Evolutionary conservation across 2,888 invertebrate species (phyloP).

Genomic region (Lasioglossum marginatum): DNA sequence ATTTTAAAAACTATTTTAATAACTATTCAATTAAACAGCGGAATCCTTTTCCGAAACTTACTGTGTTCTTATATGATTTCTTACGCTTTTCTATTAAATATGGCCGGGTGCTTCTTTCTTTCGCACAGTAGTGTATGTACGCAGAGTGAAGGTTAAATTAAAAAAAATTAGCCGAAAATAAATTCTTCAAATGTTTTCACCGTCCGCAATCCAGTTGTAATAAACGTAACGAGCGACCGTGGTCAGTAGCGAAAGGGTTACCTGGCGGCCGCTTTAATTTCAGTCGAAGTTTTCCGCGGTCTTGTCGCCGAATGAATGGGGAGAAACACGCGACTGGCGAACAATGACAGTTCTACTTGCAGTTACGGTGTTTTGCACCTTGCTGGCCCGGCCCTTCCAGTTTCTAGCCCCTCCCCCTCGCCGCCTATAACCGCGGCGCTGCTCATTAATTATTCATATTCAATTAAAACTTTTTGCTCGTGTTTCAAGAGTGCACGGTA

Average conservation of each 20-base stretch:
- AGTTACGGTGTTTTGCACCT: conserved; percentile 30
- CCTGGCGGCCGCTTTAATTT: background rate
- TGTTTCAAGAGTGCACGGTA: conserved; percentile 60
- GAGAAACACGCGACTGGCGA: conserved; percentile 13
- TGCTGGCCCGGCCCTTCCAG: conserved; percentile 17
- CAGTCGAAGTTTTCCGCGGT: background rate
- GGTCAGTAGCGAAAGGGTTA: background rate
- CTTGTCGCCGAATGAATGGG: background rate
- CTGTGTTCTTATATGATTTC: no score
- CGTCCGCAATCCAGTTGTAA: no score
- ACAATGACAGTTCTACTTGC: conserved; percentile 43
- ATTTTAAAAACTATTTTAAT: no score
- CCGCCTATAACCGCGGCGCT: background rate
- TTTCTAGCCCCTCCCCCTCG: background rate
- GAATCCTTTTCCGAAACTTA: no score
- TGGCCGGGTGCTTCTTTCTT: no score
- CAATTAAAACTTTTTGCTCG: conserved; percentile 67
- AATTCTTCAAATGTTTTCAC: no score
- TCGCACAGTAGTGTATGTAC: no score
- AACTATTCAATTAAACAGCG: no score
- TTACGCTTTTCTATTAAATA: no score
- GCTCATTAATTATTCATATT: conserved; percentile 68
- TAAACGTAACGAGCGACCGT: no score
- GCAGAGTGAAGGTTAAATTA: no score
- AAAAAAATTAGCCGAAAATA: no score